Conservation (phyloP, 2,113 vertebrate genomes). For the Rhadina sibilatrix region DNA sequence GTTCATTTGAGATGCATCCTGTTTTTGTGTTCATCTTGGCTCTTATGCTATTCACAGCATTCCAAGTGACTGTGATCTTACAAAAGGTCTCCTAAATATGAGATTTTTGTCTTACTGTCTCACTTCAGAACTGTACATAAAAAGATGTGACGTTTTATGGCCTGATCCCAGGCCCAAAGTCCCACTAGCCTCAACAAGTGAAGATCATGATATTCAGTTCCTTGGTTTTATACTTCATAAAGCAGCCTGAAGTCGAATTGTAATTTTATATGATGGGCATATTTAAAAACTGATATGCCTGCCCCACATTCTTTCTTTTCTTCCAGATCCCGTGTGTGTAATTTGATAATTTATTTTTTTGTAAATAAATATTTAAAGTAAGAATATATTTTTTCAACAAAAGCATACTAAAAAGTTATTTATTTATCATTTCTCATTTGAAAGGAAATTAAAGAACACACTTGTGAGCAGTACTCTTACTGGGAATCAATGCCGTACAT, state of each 20-base stretch:
- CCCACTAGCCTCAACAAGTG: neutral
- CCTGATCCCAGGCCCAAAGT: neutral
- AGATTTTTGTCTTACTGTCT: neutral
- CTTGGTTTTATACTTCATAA: neutral
- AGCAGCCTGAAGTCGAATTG: neutral
- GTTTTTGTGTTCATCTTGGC: neutral
- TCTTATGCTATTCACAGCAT: neutral
- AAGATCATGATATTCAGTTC: neutral
- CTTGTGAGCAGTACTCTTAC: neutral
- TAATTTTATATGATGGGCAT: neutral
- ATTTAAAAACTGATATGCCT: neutral
- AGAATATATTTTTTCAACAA: neutral
- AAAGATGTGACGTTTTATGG: neutral
- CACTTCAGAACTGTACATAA: neutral
- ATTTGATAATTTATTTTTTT: neutral
- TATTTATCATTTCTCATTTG: neutral
- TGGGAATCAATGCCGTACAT: neutral
- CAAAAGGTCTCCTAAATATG: neutral
- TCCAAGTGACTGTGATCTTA: neutral
- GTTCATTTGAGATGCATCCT: neutral
- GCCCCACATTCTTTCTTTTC: neutral
- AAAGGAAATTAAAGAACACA: neutral
- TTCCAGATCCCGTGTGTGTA: neutral
- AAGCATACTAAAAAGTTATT: neutral
- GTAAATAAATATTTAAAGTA: neutral